phyloP scores from a whole-genome alignment of 2,888 invertebrate species.

The Idaea biselata region DNA sequence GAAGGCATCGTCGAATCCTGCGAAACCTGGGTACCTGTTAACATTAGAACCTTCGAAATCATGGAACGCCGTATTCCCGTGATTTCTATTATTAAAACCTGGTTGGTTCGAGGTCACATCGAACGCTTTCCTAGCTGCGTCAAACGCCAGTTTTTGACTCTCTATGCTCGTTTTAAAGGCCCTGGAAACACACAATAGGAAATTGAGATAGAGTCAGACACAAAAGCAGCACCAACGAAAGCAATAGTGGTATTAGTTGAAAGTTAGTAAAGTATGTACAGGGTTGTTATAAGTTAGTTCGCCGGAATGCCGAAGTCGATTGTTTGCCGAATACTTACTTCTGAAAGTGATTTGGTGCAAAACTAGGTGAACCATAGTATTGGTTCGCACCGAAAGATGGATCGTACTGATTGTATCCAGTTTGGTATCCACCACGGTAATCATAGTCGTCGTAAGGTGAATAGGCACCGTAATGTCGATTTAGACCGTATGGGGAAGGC shows the following conservation, averaged over 20 bases:
- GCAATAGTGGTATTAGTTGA: slow-evolving; percentile 2
- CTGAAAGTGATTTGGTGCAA: neutral
- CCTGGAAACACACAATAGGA: slow-evolving; percentile 52
- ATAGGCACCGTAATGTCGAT: neutral
- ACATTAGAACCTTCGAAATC: slow-evolving; percentile 25
- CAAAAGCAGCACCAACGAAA: slow-evolving; percentile 1
- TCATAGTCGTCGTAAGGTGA: neutral
- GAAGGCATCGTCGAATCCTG: slow-evolving; percentile 35
- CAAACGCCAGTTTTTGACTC: slow-evolving; percentile 57
- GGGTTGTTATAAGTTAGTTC: neutral
- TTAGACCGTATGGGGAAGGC: neutral
- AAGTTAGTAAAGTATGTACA: slow-evolving; percentile 8
- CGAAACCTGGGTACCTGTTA: slow-evolving; percentile 23
- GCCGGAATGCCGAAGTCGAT: neutral
- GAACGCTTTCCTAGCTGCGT: slow-evolving; percentile 66
- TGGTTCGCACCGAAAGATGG: neutral
- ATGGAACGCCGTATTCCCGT: slow-evolving; percentile 11
- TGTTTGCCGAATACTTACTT: neutral
- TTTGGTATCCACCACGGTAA: neutral
- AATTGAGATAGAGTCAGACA: neutral
- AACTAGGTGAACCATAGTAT: neutral
- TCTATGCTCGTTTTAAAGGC: slow-evolving; percentile 54
- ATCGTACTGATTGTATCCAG: neutral
- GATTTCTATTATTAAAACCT: slow-evolving; percentile 37
- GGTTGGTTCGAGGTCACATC: slow-evolving; percentile 61